A percentile compares a stretch with the other conserved stretches of the same genome.
These are phyloP conservation scores for Hormaphis cornu DNA, from an alignment of 1,140 invertebrate genomes.

Conservation along the genomic window DNA sequence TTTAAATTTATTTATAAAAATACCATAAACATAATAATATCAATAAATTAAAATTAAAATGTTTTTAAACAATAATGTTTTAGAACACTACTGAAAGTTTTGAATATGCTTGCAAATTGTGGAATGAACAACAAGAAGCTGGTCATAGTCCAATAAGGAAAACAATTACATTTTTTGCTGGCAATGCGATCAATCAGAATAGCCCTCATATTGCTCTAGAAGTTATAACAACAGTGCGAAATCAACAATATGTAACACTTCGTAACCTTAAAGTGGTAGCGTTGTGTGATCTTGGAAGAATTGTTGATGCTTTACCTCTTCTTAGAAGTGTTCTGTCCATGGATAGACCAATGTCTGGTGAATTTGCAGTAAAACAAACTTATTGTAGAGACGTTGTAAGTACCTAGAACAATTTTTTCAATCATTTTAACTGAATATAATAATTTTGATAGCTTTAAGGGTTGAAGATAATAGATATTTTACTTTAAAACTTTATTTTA, in stretches of 20 bases:
- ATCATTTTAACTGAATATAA: too few relatives aligned
- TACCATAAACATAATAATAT: too few relatives aligned
- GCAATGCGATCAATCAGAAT: constrained; percentile 58
- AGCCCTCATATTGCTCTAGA: constrained; percentile 57
- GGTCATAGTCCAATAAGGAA: constrained; percentile 51
- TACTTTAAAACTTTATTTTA: too few relatives aligned
- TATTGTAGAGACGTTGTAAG: constrained; percentile 47
- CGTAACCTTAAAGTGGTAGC: constrained; percentile 57
- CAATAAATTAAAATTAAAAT: too few relatives aligned
- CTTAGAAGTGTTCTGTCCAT: constrained; percentile 49
- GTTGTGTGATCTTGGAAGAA: constrained; percentile 50
- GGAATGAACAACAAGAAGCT: constrained; percentile 48
- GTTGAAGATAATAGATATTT: too few relatives aligned
- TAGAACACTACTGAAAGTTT: constrained; percentile 63
- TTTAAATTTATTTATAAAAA: too few relatives aligned
- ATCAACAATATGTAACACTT: constrained; percentile 54
- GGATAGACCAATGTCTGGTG: constrained; percentile 44
- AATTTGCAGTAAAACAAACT: constrained; percentile 42
- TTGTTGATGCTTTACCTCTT: constrained; percentile 55
- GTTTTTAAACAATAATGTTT: constrained; percentile 39
- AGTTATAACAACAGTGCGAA: constrained; percentile 46
- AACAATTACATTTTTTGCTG: constrained; percentile 51
- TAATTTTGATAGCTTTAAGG: too few relatives aligned
- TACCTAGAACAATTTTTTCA: too few relatives aligned
- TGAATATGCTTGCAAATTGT: constrained; percentile 53